phyloP scores from a whole-genome alignment of 1,140 invertebrate genomes.

The Plodia interpunctella region DNA sequence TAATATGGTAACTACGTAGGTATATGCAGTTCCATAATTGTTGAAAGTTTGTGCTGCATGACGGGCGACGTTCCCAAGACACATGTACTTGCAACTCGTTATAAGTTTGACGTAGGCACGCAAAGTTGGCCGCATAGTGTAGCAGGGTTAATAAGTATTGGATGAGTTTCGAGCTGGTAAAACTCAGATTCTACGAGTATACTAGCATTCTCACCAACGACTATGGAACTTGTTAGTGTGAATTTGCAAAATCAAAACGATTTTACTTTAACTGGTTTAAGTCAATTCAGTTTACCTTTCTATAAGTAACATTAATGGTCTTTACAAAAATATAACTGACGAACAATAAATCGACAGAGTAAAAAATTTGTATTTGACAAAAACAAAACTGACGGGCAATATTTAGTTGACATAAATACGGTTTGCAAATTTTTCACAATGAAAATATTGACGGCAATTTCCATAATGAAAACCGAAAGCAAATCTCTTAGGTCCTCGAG shows the following conservation, averaged over 20 bases:
- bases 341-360: too few relatives aligned
- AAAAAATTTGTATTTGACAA: neutral
- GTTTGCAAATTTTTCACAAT: neutral
- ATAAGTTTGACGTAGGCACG: slow-evolving; percentile 36
- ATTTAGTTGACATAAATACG: neutral
- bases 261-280: too few relatives aligned
- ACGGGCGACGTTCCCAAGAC: slow-evolving; percentile 23
- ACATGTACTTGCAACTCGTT: slow-evolving; percentile 39
- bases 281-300: too few relatives aligned
- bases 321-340: too few relatives aligned
- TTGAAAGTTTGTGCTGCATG: slow-evolving; percentile 38
- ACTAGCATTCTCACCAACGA: neutral
- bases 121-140: neutral
- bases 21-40: slow-evolving; percentile 61
- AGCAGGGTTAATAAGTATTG: slow-evolving; percentile 5
- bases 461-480: slow-evolving; percentile 51
- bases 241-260: too few relatives aligned
- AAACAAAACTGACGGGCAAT: neutral
- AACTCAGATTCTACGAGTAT: neutral
- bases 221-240: too few relatives aligned
- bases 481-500: slow-evolving; percentile 50
- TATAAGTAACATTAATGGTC: too few relatives aligned
- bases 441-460: slow-evolving; percentile 11
- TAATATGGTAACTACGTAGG: slow-evolving; percentile 63
- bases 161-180: neutral